Evolutionary conservation across 2,888 invertebrate genomes (phyloP), one percentile per base, ranked within the genome.

Genomic region (Endotricha flammealis): DNA sequence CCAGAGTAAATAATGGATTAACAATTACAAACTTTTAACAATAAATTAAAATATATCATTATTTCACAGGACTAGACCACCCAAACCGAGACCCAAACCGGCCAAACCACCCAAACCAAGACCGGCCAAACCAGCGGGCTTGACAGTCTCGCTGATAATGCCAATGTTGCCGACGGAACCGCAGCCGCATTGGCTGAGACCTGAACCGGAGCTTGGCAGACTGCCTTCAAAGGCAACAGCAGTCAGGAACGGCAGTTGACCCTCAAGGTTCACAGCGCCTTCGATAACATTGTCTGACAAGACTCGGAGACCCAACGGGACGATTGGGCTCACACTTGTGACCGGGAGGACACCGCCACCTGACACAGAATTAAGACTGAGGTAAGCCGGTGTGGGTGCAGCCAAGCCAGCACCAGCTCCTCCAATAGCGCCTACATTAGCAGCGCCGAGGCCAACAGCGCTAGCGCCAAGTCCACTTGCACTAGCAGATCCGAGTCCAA

Each of bases 181-280:
- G 38, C 70, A 66, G 0, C 56, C 58, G 42, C 70, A 70, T 56
- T 50, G 2, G 69, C 71, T 7, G 54, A 36, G 40, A 75, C 66
- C 12, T 29, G 61, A 52, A 31, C 71, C 70, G 3, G 53, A 37
- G 23, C 75, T 75, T 16, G 58, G 57, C 8, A 72, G 56, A 12
- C 40, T 41, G 10, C 73, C 74, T 9, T 69, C 55, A 44, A 69
- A 62, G 16, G 39, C 46, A 11, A 72, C 69, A 25, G 59, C 53
- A n/a, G 69, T 69, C 34, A 62, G 38, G 37, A 69, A 58, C 13
- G 70, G 65, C 25, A 31, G 31, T 8, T 31, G 31, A 12, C 31
- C 31, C 12, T 12, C 12, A 6, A 31, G 12, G 8, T 8, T 7
- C 8, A 31, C 12, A n/a, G 31, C n/a, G 20, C 31, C 35, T 22